Conservation (phyloP, 2,888 invertebrate genomes). For the Nephrotoma guestfalica region DNA sequence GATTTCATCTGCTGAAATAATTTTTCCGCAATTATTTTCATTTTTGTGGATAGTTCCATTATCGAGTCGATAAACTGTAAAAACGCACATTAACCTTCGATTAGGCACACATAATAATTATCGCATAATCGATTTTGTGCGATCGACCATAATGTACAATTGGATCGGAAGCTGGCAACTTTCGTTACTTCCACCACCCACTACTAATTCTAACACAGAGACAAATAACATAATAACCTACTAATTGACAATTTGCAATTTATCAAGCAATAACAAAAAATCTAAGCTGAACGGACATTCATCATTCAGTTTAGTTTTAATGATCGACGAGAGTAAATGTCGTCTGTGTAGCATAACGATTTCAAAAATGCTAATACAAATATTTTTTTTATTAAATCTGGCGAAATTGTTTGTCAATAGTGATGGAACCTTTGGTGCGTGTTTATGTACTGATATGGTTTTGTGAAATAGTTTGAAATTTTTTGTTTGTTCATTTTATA, state of each 20-base stretch:
- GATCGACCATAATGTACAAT: not conserved
- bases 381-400: not conserved
- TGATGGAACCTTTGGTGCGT: slow-evolving; percentile 2
- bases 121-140: not conserved
- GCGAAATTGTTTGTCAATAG: not conserved
- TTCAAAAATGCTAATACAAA: not conserved
- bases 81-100: not conserved
- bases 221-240: not conserved
- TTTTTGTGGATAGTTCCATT: not conserved
- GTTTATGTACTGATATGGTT: not conserved
- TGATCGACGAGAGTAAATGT: not conserved
- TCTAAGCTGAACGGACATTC: not conserved
- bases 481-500: not conserved
- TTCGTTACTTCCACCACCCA: not conserved
- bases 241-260: not conserved
- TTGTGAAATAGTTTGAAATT: not conserved
- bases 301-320: not conserved
- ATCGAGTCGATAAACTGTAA: not conserved
- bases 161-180: not conserved
- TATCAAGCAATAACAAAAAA: not conserved
- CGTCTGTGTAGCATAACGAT: not conserved
- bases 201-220: not conserved
- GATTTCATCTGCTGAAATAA: not conserved
- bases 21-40: not conserved
- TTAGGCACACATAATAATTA: not conserved